Evolutionary conservation across 2,888 invertebrate genomes (phyloP).

Genomic region (Andrena bucephala): DNA sequence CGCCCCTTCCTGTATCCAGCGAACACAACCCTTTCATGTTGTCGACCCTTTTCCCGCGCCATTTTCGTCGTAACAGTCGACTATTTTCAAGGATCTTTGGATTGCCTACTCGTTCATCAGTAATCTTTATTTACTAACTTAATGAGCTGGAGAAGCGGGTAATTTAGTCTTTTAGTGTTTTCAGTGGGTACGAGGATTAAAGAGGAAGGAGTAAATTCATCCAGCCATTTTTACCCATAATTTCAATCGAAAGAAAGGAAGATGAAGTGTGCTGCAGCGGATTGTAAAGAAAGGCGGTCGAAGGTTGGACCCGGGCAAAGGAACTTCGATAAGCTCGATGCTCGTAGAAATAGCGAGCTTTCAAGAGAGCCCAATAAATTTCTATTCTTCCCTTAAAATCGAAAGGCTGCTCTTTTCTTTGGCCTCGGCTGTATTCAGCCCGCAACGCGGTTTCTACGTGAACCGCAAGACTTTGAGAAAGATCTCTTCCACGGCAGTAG

Average conservation of each 20-base stretch:
- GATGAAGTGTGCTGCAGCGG: background rate
- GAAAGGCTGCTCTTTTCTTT: slow-evolving; percentile 7
- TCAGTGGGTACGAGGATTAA: background rate
- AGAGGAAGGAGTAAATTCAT: background rate
- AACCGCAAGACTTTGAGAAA: background rate
- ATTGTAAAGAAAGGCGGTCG: slow-evolving; percentile 17
- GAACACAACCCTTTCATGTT: slow-evolving; percentile 20
- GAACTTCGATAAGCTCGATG: slow-evolving; percentile 33
- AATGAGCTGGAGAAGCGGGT: background rate
- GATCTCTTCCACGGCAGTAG: background rate
- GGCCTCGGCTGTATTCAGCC: slow-evolving; percentile 4
- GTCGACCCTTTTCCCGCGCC: slow-evolving; percentile 15
- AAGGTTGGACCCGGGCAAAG: slow-evolving; percentile 36
- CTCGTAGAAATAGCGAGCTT: slow-evolving; percentile 33
- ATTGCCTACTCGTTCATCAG: background rate
- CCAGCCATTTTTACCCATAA: background rate
- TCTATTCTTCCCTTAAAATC: slow-evolving; percentile 32
- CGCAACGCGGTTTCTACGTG: background rate
- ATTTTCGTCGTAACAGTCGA: background rate
- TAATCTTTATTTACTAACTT: slow-evolving; percentile 3
- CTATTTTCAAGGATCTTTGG: slow-evolving; percentile 2
- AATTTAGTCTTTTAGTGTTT: background rate
- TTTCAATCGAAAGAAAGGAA: slow-evolving; percentile 1
- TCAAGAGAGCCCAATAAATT: slow-evolving; percentile 54
- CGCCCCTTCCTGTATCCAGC: slow-evolving; percentile 38